Evolutionary conservation across 2,113 vertebrate species (phyloP).

Genomic region (Sula dactylatra): DNA sequence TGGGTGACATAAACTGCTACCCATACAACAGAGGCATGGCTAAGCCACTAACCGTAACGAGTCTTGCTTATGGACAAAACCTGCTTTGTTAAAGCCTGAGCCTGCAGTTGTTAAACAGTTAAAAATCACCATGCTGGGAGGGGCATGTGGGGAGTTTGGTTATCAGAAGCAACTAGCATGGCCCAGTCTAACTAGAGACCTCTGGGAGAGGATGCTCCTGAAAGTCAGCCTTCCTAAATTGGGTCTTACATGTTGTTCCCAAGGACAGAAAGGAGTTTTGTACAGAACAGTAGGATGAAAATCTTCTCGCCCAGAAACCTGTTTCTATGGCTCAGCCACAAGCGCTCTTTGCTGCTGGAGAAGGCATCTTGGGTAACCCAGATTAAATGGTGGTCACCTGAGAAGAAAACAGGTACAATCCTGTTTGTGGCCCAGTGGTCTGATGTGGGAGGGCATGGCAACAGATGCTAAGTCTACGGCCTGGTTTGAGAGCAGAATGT

Average conservation of each 20-base stretch:
- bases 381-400: not conserved
- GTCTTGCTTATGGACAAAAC: not conserved
- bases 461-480: not conserved
- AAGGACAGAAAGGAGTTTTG: not conserved
- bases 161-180: not conserved
- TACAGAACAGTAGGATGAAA: not conserved
- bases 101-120: not conserved
- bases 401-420: not conserved
- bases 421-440: not conserved
- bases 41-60: not conserved
- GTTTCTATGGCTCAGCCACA: not conserved
- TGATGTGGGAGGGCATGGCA: not conserved
- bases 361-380: not conserved
- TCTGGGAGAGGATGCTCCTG: not conserved
- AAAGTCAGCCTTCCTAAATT: not conserved
- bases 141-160: not conserved
- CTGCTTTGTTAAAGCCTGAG: not conserved
- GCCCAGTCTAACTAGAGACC: not conserved
- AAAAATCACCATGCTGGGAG: not conserved
- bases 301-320: not conserved
- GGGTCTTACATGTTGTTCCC: not conserved
- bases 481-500: not conserved
- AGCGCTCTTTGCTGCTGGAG: not conserved
- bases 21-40: not conserved
- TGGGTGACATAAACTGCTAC: not conserved